Base-by-base conservation (phyloP, 2,888 invertebrate genomes). In the Leucania comma region DNA sequence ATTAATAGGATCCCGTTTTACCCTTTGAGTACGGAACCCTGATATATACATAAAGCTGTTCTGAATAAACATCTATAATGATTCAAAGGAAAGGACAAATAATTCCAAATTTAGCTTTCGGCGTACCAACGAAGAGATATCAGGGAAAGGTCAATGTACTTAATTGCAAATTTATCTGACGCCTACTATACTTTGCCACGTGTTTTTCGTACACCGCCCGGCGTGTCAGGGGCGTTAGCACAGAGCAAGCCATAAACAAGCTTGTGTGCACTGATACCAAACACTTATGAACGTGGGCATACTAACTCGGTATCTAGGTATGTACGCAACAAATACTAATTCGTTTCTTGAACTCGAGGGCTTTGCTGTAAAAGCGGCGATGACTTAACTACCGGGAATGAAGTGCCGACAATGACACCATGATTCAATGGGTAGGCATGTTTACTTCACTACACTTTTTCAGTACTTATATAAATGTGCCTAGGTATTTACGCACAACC, bases 261-360 rank as follows among this genome's bases (percentile, higher is more conserved):
- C 75, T 79, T 66, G 75, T 76, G 63, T 69, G 68, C 67, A 71
- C 67, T 57, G 56, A 57, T 53, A 58, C 26, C 51, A 59, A 62
- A 62, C 32, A 61, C 24, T 29, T 26, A 29, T 42, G 61, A 80
- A 48, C 46, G 46, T 66, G 17, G 17, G 10, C 26, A 59, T 59
- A 50, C 24, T 29, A 53, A 24, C 6, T 26, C 6, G 12, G 14
- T 22, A 24, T 72, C 53, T 42, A 42, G 56, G 8, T 53, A 35
- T 20, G 24, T 62, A n/a, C 20, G 74, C 72, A 75, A 79, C 78
- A 82, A 78, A 79, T 75, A 83, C 83, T 86, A 85, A 88, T 87
- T 86, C 84, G 85, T 83, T 81, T 76, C 72, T 84, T 86, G 84
- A 86, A 87, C 80, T 69, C 82, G 46, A 66, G 60, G 54, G 65